These are phyloP conservation scores for Leptoclinus maculatus DNA, from an alignment of 2,797 vertebrate genomes.

Conservation along the genomic window DNA sequence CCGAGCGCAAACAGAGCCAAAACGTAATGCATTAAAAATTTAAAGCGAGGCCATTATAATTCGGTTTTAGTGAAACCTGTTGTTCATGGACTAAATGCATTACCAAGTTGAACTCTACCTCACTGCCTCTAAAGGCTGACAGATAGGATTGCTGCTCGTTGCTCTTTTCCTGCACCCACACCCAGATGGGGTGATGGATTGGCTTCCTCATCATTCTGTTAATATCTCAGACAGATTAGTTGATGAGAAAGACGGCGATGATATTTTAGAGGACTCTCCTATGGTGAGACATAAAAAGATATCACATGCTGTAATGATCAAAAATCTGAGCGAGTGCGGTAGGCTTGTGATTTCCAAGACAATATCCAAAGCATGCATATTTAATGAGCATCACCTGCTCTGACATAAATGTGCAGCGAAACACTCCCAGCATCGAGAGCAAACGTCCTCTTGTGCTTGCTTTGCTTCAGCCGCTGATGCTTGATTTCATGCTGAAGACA, in stretches of 20 bases:
- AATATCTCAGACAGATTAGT: constrained; percentile 40
- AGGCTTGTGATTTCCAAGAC: constrained; percentile 28
- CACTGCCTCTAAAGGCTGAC: constrained; percentile 54
- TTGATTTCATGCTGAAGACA: not conserved
- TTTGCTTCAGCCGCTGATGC: constrained; percentile 14
- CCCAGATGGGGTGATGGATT: constrained; percentile 66
- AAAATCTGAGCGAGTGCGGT: not conserved
- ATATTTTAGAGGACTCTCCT: constrained; percentile 26
- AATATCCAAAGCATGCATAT: constrained; percentile 44
- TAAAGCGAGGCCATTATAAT: constrained; percentile 24
- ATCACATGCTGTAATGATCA: constrained; percentile 15
- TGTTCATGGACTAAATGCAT: constrained; percentile 55
- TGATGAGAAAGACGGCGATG: constrained; percentile 25
- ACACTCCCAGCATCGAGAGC: not conserved
- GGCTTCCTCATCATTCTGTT: constrained; percentile 34
- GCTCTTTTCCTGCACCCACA: constrained; percentile 54
- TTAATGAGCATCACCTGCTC: constrained; percentile 52
- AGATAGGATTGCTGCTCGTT: constrained; percentile 61
- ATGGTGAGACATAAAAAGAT: constrained; percentile 5
- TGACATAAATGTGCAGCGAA: constrained; percentile 39
- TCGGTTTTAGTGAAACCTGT: constrained; percentile 52
- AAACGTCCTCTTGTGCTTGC: not conserved
- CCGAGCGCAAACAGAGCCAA: not conserved
- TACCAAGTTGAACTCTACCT: constrained; percentile 45
- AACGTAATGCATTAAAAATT: constrained; percentile 24